Evolutionary conservation across 2,888 invertebrate species (phyloP).

Genomic region (Cheiracanthium punctorium): DNA sequence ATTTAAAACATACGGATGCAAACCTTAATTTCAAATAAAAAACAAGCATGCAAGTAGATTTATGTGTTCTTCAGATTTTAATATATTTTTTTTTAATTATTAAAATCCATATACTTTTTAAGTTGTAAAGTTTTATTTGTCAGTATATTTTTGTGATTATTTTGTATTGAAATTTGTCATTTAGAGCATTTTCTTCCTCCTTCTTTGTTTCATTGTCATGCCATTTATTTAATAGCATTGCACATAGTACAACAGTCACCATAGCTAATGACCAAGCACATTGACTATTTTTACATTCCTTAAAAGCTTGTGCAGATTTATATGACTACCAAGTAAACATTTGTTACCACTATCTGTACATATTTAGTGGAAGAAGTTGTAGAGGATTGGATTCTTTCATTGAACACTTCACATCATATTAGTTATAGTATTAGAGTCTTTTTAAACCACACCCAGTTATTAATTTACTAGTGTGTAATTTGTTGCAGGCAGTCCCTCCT

Average conservation of each 20-base stretch:
- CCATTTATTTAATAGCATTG: constrained; percentile 1
- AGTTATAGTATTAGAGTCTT: not conserved
- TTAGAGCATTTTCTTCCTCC: too few species aligned
- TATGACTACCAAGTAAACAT: constrained; percentile 33
- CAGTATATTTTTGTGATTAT: too few species aligned
- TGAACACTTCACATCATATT: not conserved
- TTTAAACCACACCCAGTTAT: not conserved
- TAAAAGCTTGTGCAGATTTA: constrained; percentile 46
- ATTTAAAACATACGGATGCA: too few species aligned
- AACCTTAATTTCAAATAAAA: too few species aligned
- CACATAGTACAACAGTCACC: constrained; percentile 32
- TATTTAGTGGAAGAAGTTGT: constrained; percentile 16
- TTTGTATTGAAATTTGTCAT: too few species aligned
- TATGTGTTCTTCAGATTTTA: too few species aligned
- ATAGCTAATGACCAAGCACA: constrained; percentile 63
- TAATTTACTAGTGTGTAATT: not conserved
- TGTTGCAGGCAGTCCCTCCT: not conserved
- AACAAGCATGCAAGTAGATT: too few species aligned
- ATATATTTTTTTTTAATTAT: too few species aligned
- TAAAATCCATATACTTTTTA: too few species aligned
- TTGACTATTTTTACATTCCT: constrained; percentile 66
- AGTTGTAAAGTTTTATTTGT: too few species aligned
- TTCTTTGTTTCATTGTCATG: not conserved
- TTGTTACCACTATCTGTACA: constrained; percentile 44
- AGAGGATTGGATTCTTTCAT: constrained; percentile 8